Percentiles rank a stretch among this genome's conserved stretches.
Conservation (phyloP, 2,113 vertebrate species). For the Pseudorasbora parva region DNA sequence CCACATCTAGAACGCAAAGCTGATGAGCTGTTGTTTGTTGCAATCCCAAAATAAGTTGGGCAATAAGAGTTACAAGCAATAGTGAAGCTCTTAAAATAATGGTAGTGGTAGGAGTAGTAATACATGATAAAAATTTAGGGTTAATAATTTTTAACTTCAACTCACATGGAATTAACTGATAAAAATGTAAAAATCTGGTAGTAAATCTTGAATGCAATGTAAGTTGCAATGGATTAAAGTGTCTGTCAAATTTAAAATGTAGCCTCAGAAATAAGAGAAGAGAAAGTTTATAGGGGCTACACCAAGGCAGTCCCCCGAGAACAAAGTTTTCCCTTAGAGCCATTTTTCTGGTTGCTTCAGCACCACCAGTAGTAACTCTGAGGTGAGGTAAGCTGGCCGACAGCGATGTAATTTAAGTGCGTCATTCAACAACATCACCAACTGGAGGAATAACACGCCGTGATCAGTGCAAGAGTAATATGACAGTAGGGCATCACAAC, state of each 20-base stretch:
- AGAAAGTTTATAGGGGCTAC: background rate
- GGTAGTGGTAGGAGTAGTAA: too few relatives aligned
- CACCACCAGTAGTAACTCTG: too few relatives aligned
- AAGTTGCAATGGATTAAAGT: background rate
- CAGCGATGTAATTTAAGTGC: too few relatives aligned
- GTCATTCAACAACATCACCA: too few relatives aligned
- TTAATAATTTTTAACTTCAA: background rate
- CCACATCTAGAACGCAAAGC: constrained; percentile 5
- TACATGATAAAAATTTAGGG: too few relatives aligned
- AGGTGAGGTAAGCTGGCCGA: too few relatives aligned
- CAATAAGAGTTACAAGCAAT: background rate
- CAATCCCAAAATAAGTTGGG: background rate
- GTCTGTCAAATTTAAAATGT: background rate
- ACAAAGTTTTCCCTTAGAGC: too few relatives aligned
- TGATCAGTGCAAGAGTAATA: background rate
- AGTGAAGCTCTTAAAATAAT: background rate
- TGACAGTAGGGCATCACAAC: background rate
- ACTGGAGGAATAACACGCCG: too few relatives aligned
- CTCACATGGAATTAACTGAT: background rate
- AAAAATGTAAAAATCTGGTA: background rate
- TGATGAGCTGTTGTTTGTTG: background rate
- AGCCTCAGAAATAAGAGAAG: background rate
- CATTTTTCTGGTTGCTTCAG: too few relatives aligned
- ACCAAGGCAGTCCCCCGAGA: too few relatives aligned
- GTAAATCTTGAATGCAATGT: background rate